Base-by-base conservation (phyloP, 2,797 vertebrate genomes). In the Brachymystax lenok region DNA sequence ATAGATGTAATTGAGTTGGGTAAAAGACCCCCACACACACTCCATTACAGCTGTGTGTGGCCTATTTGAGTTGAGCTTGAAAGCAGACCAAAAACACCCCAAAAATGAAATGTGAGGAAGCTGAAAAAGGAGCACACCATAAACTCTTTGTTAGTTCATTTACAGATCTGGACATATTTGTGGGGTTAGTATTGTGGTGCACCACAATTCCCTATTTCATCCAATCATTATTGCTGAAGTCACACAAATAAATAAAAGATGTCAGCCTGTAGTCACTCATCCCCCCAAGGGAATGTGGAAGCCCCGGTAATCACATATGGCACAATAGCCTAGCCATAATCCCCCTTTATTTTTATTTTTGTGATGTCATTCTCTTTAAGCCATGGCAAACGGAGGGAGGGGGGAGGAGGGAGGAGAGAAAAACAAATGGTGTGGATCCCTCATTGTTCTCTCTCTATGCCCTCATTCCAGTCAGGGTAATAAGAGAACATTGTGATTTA, bases 401-500 rank as follows among this genome's bases (percentile, higher is more conserved):
- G 4, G 50, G 76, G 84, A 80, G 82, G 74, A 24, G 88, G 87
- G 88, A 89, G 86, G 89, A 91, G 91, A 88, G 87, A 86, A 91
- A 92, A 93, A 94, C 93, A 94, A 93, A 94, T 92, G 91, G 92
- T 93, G 90, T 92, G 89, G 89, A 93, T 92, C 91, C 90, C 90
- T 92, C 92, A 92, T 89, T 94, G 92, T 94, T 92, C 92, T 92
- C 93, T 91, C 90, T 91, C 90, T 91, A 88, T 93, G 92, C 92
- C 92, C 92, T 93, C 92, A 93, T 94, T 94, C 92, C 92, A 94
- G 92, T 93, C 89, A 91, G 88, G 92, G 92, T 92, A 93, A 93
- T 92, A 92, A 93, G 91, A 94, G 90, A 93, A 92, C 91, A 93
- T 92, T 93, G 93, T 94, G 92, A 94, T 94, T 93, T 93, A 93